phyloP scores from a whole-genome alignment of 2,888 invertebrate species.

The Heliconius erato region DNA sequence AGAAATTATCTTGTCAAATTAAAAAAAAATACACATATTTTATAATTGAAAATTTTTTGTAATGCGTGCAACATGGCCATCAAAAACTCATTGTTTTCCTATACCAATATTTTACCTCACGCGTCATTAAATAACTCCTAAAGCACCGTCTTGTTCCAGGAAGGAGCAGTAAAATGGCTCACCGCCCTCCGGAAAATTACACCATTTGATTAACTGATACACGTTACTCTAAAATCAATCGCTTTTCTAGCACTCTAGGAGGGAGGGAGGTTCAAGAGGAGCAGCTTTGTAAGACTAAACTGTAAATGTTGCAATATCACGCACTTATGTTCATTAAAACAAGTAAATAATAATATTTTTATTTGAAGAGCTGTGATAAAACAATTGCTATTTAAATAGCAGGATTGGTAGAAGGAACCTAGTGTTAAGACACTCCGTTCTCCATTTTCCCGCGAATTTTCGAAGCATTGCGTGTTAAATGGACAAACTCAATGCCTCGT shows the following conservation, averaged over 20 bases:
- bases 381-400: no score
- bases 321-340: slow-evolving; percentile 44
- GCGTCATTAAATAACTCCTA: slow-evolving; percentile 48
- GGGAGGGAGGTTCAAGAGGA: slow-evolving; percentile 50
- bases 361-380: no score
- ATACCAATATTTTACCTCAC: slow-evolving; percentile 38
- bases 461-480: no score
- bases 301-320: slow-evolving; percentile 40
- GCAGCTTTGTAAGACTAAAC: slow-evolving; percentile 41
- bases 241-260: slow-evolving; percentile 55
- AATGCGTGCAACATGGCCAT: slow-evolving; percentile 20
- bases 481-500: no score
- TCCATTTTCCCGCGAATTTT: no score
- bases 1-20: no score
- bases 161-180: slow-evolving; percentile 53
- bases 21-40: neutral
- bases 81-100: slow-evolving; percentile 38
- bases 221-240: slow-evolving; percentile 64
- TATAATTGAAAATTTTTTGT: neutral
- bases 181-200: slow-evolving; percentile 57
- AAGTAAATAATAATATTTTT: neutral
- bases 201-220: slow-evolving; percentile 60
- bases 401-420: no score
- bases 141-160: slow-evolving; percentile 47
- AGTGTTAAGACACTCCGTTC: no score